phyloP scores from a whole-genome alignment of 2,113 vertebrate genomes.

The Camelus bactrianus region DNA sequence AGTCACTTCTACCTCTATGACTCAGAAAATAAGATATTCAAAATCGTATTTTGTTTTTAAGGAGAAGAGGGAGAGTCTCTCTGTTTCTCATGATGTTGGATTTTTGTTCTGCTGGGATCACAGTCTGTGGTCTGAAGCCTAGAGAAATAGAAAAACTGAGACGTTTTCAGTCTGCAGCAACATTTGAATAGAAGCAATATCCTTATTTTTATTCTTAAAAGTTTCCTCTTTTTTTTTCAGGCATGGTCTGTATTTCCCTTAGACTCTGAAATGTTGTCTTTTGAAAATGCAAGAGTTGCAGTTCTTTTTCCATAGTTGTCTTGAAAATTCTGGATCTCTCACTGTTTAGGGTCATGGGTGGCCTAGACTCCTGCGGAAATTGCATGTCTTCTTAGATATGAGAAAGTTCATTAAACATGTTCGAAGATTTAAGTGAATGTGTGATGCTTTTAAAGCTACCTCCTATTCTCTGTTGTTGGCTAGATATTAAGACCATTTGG shows the following conservation, averaged over 20 bases:
- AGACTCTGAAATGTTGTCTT: neutral
- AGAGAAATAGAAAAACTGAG: neutral
- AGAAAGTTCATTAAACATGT: neutral
- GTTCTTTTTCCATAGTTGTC: neutral
- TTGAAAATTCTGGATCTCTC: neutral
- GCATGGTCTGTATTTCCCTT: neutral
- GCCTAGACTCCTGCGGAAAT: neutral
- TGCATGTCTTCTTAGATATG: neutral
- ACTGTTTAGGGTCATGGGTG: neutral
- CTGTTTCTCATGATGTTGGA: neutral
- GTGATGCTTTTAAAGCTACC: neutral
- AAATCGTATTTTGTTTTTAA: neutral
- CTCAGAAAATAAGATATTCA: neutral
- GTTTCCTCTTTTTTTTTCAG: neutral
- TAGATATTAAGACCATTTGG: neutral
- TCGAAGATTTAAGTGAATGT: neutral
- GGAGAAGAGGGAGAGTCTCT: neutral
- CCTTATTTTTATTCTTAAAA: neutral
- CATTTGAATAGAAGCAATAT: neutral
- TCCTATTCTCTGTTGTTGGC: neutral
- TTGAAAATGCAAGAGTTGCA: neutral
- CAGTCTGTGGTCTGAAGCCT: neutral
- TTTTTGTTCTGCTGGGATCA: neutral
- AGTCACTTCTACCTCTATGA: neutral
- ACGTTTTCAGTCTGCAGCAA: neutral